These are phyloP conservation scores for Stenodera caucasica DNA, from an alignment of 2,888 invertebrate species.

Conservation along the genomic window DNA sequence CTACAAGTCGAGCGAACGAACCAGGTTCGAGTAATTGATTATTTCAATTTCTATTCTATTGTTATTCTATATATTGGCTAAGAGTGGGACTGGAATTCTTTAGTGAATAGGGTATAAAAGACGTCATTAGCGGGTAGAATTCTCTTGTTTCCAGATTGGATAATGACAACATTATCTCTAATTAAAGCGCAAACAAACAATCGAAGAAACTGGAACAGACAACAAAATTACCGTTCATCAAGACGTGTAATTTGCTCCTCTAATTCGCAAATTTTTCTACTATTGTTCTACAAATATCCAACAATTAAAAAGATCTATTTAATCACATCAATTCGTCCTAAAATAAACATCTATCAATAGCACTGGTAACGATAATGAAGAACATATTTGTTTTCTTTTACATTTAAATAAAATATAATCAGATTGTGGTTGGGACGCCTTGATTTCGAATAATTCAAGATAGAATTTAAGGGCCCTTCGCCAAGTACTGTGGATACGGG, in stretches of 20 bases:
- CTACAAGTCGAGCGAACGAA: constrained; percentile 9
- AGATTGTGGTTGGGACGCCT: constrained; percentile 29
- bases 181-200: not conserved
- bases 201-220: not conserved
- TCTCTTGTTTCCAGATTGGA: not conserved
- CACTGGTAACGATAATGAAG: no score
- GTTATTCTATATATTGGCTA: not conserved
- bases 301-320: no score
- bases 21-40: constrained; percentile 24
- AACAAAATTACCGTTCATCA: not conserved
- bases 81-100: constrained; percentile 1
- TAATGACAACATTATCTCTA: constrained; percentile 3
- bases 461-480: constrained; percentile 32
- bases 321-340: no score
- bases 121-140: constrained; percentile 11
- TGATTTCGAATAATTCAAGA: constrained; percentile 30
- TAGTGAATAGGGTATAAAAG: constrained; percentile 9
- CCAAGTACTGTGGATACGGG: constrained; percentile 30
- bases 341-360: no score
- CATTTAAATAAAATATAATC: constrained; percentile 21
- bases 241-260: not conserved
- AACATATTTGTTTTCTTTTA: no score
- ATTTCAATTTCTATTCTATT: constrained; percentile 15
- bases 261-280: no score
- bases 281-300: no score